Conservation (phyloP, 2,888 invertebrate genomes). For the Hydropsyche betteni region DNA sequence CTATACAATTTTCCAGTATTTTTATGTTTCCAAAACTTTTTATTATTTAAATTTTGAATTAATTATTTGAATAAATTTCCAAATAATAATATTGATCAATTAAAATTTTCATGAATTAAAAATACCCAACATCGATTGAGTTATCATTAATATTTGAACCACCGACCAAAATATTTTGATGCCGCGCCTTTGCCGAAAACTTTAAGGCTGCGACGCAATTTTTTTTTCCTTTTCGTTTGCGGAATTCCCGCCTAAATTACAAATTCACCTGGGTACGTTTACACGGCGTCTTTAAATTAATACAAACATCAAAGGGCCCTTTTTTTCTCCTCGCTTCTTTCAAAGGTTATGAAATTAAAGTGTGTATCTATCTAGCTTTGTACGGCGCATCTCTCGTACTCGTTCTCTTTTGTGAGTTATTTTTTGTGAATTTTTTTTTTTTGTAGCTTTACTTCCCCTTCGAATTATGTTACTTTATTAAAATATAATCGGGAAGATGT, state of each 20-base stretch:
- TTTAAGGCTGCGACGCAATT: slow-evolving; percentile 12
- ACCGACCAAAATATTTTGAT: too few species aligned
- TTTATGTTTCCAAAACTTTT: too few species aligned
- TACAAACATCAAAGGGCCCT: slow-evolving; percentile 43
- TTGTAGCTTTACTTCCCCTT: not conserved
- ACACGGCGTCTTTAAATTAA: slow-evolving; percentile 37
- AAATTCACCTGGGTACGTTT: slow-evolving; percentile 34
- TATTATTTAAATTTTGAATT: too few species aligned
- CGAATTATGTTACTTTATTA: slow-evolving; percentile 1
- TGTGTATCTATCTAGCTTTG: slow-evolving; percentile 34
- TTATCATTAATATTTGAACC: too few species aligned
- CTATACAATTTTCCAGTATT: too few species aligned
- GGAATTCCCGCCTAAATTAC: slow-evolving; percentile 16
- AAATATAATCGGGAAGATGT: not conserved
- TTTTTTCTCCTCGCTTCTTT: slow-evolving; percentile 11
- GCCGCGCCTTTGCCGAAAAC: too few species aligned
- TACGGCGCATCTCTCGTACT: slow-evolving; percentile 5
- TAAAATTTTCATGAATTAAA: too few species aligned
- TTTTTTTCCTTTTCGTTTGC: slow-evolving; percentile 2
- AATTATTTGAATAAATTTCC: too few species aligned
- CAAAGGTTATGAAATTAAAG: slow-evolving; percentile 42
- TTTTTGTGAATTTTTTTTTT: not conserved
- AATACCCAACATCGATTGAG: too few species aligned
- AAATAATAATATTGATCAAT: too few species aligned
- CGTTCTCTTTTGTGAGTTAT: not conserved